phyloP scores from a whole-genome alignment of 2,888 invertebrate genomes.

The Acleris laterana region DNA sequence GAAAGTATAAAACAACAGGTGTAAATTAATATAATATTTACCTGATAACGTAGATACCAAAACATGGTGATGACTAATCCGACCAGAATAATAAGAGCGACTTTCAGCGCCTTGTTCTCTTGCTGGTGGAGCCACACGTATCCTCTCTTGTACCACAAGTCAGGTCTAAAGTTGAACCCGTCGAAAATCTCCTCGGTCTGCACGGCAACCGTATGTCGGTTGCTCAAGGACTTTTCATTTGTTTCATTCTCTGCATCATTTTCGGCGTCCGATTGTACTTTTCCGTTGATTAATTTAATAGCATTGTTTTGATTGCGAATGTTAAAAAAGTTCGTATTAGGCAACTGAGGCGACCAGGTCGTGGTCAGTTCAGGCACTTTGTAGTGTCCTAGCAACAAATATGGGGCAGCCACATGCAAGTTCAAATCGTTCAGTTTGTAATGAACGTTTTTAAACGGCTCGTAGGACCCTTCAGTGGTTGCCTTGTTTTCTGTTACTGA shows the following conservation, averaged over 20 bases:
- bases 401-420: constrained; percentile 72
- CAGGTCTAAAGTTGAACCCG: constrained; percentile 67
- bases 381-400: constrained; percentile 87
- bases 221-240: constrained; percentile 68
- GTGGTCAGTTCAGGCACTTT: constrained; percentile 87
- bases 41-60: constrained; percentile 90
- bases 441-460: constrained; percentile 79
- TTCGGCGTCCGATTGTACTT: constrained; percentile 62
- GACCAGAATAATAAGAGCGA: constrained; percentile 87
- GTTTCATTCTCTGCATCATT: constrained; percentile 76
- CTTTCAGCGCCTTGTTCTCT: constrained; percentile 89
- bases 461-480: constrained; percentile 62
- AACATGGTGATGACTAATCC: constrained; percentile 89
- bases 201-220: constrained; percentile 77
- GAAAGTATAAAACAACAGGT: not conserved
- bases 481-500: constrained; percentile 52
- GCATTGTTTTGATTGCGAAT: constrained; percentile 56
- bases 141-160: constrained; percentile 70
- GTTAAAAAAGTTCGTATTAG: constrained; percentile 65
- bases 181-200: constrained; percentile 85
- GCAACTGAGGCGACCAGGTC: constrained; percentile 72
- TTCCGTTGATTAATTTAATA: constrained; percentile 71
- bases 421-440: constrained; percentile 74
- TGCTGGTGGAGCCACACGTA: constrained; percentile 89
- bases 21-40: constrained; percentile 54